Percentiles rank a stretch among this genome's conserved stretches.
phyloP scores from a whole-genome alignment of 2,797 vertebrate species.

The Cercopithecus mitis region DNA sequence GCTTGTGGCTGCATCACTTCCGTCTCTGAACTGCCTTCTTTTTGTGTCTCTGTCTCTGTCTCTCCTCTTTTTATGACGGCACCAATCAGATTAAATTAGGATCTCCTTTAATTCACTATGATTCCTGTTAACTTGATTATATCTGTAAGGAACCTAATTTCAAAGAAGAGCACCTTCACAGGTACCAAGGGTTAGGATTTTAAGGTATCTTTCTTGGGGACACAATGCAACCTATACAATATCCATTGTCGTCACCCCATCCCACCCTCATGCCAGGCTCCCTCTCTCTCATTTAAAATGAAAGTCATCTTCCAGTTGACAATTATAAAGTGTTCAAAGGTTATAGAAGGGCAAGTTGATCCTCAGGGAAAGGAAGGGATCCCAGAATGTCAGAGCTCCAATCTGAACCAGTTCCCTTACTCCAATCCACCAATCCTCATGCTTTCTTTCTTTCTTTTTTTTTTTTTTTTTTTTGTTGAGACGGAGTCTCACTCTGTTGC shows the following conservation, averaged over 20 bases:
- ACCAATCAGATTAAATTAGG: no score
- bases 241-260: neutral
- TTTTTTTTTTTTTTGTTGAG: neutral
- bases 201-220: neutral
- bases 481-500: neutral
- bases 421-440: rapidly evolving
- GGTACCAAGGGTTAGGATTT: neutral
- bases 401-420: neutral
- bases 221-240: neutral
- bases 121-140: no score
- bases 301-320: neutral
- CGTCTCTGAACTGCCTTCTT: rapidly evolving
- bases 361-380: neutral
- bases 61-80: neutral
- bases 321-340: neutral
- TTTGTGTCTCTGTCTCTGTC: neutral
- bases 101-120: neutral
- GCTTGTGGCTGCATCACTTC: neutral
- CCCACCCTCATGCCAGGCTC: rapidly evolving
- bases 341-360: neutral
- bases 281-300: neutral
- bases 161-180: neutral
- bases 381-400: neutral
- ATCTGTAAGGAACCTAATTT: neutral
- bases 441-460: no score